Evolutionary conservation across 2,888 invertebrate species (phyloP).

Genomic region (Abrostola tripartita): DNA sequence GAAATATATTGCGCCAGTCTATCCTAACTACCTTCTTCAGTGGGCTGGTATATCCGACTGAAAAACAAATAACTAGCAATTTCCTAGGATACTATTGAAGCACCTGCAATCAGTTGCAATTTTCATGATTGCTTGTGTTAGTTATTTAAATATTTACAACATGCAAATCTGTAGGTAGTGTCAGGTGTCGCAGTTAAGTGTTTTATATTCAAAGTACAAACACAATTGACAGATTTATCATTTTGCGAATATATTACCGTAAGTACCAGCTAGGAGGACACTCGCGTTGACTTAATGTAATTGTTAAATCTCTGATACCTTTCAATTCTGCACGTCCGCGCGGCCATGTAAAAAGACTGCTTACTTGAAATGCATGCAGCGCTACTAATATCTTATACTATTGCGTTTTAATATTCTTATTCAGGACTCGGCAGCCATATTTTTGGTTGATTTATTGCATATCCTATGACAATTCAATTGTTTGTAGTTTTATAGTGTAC

Average conservation of each 20-base stretch:
- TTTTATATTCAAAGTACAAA: conserved; percentile 20
- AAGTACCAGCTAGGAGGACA: conserved; percentile 26
- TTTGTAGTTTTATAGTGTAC: conserved; percentile 42
- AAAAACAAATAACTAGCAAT: no score
- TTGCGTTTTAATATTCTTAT: conserved; percentile 51
- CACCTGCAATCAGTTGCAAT: no score
- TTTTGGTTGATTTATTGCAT: conserved; percentile 46
- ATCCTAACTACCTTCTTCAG: no score
- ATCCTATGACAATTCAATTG: conserved; percentile 36
- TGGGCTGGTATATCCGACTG: no score
- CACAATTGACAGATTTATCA: conserved; percentile 28
- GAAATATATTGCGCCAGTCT: no score
- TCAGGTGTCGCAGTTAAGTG: background rate
- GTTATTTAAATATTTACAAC: no score
- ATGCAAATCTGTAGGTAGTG: background rate
- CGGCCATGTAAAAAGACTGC: conserved; percentile 18
- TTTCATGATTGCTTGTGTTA: no score
- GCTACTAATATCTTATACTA: conserved; percentile 21
- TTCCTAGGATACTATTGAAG: no score
- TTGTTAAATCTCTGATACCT: conserved; percentile 22
- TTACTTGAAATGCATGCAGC: conserved; percentile 31
- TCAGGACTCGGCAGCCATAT: conserved; percentile 36
- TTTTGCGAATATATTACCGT: conserved; percentile 12
- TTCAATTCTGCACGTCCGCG: conserved; percentile 15
- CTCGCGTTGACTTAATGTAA: conserved; percentile 47